A percentile compares a stretch with the other conserved stretches of the same genome.
Evolutionary conservation across 2,797 vertebrate genomes (phyloP).

Genomic region (Lindbergichthys nudifrons): DNA sequence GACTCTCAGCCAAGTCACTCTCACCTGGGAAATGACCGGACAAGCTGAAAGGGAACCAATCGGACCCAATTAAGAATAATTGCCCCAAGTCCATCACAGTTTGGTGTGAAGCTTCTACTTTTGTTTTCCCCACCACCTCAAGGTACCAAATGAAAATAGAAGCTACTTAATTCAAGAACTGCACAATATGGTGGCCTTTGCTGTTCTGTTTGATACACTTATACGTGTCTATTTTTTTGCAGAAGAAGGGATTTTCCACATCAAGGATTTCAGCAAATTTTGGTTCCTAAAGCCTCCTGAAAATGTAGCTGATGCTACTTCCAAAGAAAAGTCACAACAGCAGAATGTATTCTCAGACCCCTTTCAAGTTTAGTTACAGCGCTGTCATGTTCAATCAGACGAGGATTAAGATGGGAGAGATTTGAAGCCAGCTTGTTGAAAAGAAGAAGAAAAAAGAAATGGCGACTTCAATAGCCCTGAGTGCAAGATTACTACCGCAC

Average conservation of each 20-base stretch:
- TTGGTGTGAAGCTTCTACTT: conserved; percentile 67
- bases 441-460: conserved; percentile 60
- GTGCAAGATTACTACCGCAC: conserved; percentile 74
- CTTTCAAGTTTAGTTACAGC: conserved; percentile 81
- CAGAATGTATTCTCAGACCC: conserved; percentile 67
- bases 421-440: conserved; percentile 73
- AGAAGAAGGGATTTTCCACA: conserved; percentile 25
- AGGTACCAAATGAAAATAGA: conserved; percentile 21
- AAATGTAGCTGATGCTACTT: conserved; percentile 72
- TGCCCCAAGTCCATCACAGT: conserved; percentile 79
- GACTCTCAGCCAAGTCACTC: conserved; percentile 77
- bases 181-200: conserved; percentile 12
- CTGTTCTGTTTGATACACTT: conserved; percentile 2
- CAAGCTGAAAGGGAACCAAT: conserved; percentile 76
- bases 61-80: conserved; percentile 79
- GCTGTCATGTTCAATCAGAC: conserved; percentile 81
- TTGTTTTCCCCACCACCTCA: conserved; percentile 45
- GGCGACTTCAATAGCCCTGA: conserved; percentile 82
- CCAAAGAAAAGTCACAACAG: conserved; percentile 72
- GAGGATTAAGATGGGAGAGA: conserved; percentile 70
- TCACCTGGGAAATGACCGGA: conserved; percentile 71
- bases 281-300: conserved; percentile 59
- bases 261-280: conserved; percentile 60
- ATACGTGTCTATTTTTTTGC: conserved; percentile 21
- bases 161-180: conserved; percentile 16